Evolutionary conservation across 2,797 vertebrate genomes (phyloP).

Genomic region (Aphelocoma californica): DNA sequence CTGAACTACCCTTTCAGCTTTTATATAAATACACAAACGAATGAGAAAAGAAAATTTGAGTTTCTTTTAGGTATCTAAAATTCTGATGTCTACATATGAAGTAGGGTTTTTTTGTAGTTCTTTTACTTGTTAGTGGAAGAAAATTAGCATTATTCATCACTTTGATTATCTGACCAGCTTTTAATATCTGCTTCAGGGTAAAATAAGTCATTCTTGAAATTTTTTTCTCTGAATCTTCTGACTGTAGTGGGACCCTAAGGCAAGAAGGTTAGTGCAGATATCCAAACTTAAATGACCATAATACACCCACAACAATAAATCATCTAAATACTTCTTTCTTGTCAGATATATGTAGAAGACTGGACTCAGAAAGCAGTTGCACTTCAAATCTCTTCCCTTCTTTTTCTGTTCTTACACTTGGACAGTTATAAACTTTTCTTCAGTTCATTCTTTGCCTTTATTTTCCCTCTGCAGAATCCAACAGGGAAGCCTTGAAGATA

Average conservation of each 20-base stretch:
- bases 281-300: background rate
- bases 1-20: background rate
- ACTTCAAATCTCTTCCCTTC: background rate
- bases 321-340: background rate
- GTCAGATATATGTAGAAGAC: background rate
- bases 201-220: background rate
- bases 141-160: background rate
- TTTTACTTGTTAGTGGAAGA: background rate
- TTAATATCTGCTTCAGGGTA: background rate
- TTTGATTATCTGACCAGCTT: background rate
- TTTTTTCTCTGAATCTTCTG: background rate
- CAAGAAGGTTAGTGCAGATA: background rate
- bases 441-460: background rate
- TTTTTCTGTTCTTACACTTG: background rate
- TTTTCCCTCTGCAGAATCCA: background rate
- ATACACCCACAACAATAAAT: background rate
- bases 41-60: background rate
- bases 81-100: background rate
- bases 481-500: background rate
- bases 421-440: background rate
- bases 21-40: background rate
- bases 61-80: background rate
- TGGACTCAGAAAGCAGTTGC: background rate
- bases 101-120: background rate
- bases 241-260: background rate